Base-by-base conservation (phyloP, 2,113 vertebrate genomes). In the Merops nubicus region DNA sequence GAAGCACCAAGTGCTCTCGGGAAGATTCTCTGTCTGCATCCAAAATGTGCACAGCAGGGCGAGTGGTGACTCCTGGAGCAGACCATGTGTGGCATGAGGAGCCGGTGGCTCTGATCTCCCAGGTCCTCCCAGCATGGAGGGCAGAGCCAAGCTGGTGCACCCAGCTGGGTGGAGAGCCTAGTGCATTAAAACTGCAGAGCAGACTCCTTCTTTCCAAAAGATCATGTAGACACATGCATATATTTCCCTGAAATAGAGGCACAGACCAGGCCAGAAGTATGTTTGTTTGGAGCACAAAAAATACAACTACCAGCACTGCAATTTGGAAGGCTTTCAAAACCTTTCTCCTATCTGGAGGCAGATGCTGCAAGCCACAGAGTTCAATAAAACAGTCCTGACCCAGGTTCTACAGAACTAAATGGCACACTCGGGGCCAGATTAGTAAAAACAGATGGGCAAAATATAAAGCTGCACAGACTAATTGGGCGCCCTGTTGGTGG, bases 361-460 rank as follows among this genome's bases (percentile, higher is more conserved):
- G 15, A 70, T 73, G 48, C 86, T 0, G 6, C 19, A 68, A 88
- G 73, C 68, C 75, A 75, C 85, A 67, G 69, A 68, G 62, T 90
- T 74, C 86, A 96, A 88, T 89, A 85, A 89, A 93, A 65, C 84
- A 83, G 43, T 51, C 56, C 80, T 76, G 88, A 92, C 93, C 94
- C 83, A 89, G 76, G 42, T 88, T 95, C 97, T 92, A 54, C 74
- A 89, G 72, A 70, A 74, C 78, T 93, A 90, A 89, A 95, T 57
- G 60, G 63, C n/a, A 43, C 94, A 59, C 95, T 95, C 31, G 95
- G 94, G 94, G 78, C 75, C 91, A 91, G 75, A 83, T 97, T 91
- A 95, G 53, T 59, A 57, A 91, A 96, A 97, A 90, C 96, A 98
- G 97, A 98, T 97, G 97, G 97, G 64, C 38, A 47, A 94, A 94